phyloP scores from a whole-genome alignment of 2,797 vertebrate species.

The Liparis tanakae region DNA sequence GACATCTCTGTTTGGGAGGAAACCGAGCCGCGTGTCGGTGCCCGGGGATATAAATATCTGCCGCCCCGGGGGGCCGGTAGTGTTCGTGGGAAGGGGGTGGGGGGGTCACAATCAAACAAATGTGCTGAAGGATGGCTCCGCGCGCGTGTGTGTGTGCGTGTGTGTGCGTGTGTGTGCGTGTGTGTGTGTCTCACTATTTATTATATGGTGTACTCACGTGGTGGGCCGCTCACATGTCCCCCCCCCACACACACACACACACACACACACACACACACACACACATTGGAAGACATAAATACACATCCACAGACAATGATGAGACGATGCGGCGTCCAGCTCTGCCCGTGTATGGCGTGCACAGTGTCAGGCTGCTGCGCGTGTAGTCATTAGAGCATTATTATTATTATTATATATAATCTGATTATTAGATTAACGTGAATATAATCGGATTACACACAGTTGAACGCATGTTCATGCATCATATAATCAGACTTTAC shows the following conservation, averaged over 20 bases:
- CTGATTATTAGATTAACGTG: not conserved
- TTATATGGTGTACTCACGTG: conserved; percentile 60
- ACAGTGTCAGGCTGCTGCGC: conserved; percentile 31
- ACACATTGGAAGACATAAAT: conserved; percentile 59
- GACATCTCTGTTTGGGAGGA: conserved; percentile 76
- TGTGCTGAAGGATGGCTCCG: conserved; percentile 76
- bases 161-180: conserved; percentile 24
- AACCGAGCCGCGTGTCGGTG: conserved; percentile 53
- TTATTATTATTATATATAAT: not conserved
- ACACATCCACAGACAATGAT: conserved; percentile 69
- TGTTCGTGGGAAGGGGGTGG: conserved; percentile 54
- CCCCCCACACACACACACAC: conserved; percentile 48
- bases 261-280: too few species aligned
- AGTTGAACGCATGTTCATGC: too few species aligned
- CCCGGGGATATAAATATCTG: conserved; percentile 72
- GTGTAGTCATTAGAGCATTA: not conserved
- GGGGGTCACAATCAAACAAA: conserved; percentile 75
- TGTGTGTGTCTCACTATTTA: conserved; percentile 59
- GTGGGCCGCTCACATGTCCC: conserved; percentile 61
- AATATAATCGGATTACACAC: not conserved
- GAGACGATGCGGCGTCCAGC: conserved; percentile 60
- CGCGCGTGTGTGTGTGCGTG: conserved; percentile 57
- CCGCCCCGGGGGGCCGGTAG: conserved; percentile 56
- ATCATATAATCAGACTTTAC: too few species aligned
- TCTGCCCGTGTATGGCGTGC: conserved; percentile 61